phyloP scores from a whole-genome alignment of 2,888 invertebrate genomes.

The Eumerus sabulonum region DNA sequence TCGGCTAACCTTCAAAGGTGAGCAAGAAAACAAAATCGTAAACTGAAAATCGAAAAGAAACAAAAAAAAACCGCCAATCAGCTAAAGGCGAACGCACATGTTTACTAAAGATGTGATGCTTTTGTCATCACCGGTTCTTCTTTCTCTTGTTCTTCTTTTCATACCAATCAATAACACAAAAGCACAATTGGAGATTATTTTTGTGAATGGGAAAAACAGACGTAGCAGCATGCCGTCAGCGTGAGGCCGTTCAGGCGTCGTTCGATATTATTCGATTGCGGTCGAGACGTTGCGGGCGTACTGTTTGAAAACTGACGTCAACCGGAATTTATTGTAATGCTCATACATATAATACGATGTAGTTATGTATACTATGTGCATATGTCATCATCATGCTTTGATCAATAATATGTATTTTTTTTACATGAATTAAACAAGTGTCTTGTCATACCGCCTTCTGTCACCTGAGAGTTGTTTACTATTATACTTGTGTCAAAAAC shows the following conservation, averaged over 20 bases:
- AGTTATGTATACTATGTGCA: too few relatives aligned
- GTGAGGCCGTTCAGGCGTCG: conserved; percentile 48
- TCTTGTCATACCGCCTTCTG: not conserved
- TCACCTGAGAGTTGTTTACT: conserved; percentile 16
- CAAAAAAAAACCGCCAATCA: conserved; percentile 17
- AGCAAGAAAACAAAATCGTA: conserved; percentile 25
- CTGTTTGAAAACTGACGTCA: conserved; percentile 31
- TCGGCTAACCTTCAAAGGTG: conserved; percentile 52
- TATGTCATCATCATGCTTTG: conserved; percentile 6
- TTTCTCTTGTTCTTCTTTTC: conserved; percentile 4
- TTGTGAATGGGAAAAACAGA: conserved; percentile 55
- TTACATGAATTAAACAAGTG: too few relatives aligned
- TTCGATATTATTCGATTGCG: too few relatives aligned
- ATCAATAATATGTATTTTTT: conserved; percentile 9
- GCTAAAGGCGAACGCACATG: conserved; percentile 31
- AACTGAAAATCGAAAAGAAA: conserved; percentile 23
- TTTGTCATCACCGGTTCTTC: conserved; percentile 23
- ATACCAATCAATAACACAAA: conserved; percentile 25
- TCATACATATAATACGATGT: conserved; percentile 12
- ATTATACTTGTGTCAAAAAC: conserved; percentile 31
- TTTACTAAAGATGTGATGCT: conserved; percentile 25
- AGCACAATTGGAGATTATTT: conserved; percentile 4
- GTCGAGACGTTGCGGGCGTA: too few relatives aligned
- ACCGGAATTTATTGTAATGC: conserved; percentile 49
- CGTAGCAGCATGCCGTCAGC: conserved; percentile 32